These are phyloP conservation scores for Ataeniobius toweri DNA, from an alignment of 2,797 vertebrate genomes.

Conservation along the genomic window DNA sequence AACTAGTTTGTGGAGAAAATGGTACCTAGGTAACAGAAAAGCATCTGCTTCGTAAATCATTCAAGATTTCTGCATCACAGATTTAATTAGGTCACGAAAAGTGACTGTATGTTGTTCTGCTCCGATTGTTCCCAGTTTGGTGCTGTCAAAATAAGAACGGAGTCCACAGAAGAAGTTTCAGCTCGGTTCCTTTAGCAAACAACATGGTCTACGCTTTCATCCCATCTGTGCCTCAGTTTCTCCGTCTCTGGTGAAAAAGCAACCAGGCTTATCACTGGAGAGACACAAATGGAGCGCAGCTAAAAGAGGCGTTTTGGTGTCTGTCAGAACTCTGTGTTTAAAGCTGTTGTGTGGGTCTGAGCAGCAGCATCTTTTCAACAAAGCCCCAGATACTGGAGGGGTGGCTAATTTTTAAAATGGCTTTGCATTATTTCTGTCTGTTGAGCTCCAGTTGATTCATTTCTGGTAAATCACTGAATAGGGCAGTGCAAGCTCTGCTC, in stretches of 20 bases:
- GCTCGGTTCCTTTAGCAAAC: slow-evolving; percentile 22
- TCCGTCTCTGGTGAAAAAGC: slow-evolving; percentile 19
- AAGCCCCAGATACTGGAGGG: background rate
- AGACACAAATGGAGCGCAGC: slow-evolving; percentile 24
- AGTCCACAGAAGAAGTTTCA: slow-evolving; percentile 22
- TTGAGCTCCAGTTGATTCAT: background rate
- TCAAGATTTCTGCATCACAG: slow-evolving; percentile 18
- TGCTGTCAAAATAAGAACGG: slow-evolving; percentile 1
- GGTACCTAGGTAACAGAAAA: slow-evolving; percentile 27
- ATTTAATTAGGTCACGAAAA: slow-evolving; percentile 42
- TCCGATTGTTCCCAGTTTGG: slow-evolving; percentile 1
- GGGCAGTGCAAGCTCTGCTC: no score
- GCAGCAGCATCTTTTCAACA: background rate
- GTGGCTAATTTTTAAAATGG: background rate
- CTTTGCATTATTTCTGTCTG: background rate
- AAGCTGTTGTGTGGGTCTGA: slow-evolving; percentile 8
- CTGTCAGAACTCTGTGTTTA: slow-evolving; percentile 15
- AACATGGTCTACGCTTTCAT: slow-evolving; percentile 35
- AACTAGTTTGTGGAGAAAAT: slow-evolving; percentile 44
- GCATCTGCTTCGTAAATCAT: slow-evolving; percentile 35
- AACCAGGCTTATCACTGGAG: slow-evolving; percentile 26
- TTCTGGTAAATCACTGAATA: background rate
- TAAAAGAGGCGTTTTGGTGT: slow-evolving; percentile 11
- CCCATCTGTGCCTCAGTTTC: slow-evolving; percentile 58
- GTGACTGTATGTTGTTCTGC: slow-evolving; percentile 8